Base-by-base conservation (phyloP, 2,113 vertebrate genomes). In the Odontesthes bonariensis region DNA sequence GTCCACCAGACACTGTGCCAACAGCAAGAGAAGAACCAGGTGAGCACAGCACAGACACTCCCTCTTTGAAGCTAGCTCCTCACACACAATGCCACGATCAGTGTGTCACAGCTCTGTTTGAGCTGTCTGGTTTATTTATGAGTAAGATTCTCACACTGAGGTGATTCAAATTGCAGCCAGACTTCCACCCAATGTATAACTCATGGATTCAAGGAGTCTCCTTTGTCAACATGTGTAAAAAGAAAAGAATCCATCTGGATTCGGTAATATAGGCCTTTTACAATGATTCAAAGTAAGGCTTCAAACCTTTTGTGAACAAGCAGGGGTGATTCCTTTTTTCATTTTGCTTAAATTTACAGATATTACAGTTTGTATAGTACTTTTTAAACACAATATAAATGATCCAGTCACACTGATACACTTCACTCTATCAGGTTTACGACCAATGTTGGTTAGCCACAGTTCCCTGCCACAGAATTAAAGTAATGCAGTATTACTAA, bases 1-100 rank as follows among this genome's bases (percentile, higher is more conserved):
- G 96, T 86, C 97, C 96, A 20, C 97, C 97, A 1, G 97, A 92
- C 92, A 92, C 87, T 91, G 81, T 35, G 72, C 35, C 75, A 85
- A 84, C 0, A 3, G 69, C 69, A 77, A 69, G 81, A 62, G 68
- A 75, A 55, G 20, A 73, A 82, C 40, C 53, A 78, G 75, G 64
- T 81, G 81, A 89, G 66, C 23, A 27, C 20, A 70, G 27, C 9
- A 46, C 65, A 78, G 67, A 70, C 73, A 75, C 83, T 79, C 86
- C 81, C 77, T 69, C 54, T 60, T 35, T 74, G 13, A 82, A 81
- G 51, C 69, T 66, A 73, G 33, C 27, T 86, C 61, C 64, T 85
- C 17, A 59, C 16, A 16, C 66, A 68, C 52, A 59, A 44, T 58
- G 23, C 31, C 20, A 55, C 23, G 58, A 71, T 65, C 60, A 69